Percentiles rank a stretch among this genome's conserved stretches.
These are phyloP conservation scores for Buceros bicornis DNA, from an alignment of 2,797 vertebrate species.

Conservation along the genomic window DNA sequence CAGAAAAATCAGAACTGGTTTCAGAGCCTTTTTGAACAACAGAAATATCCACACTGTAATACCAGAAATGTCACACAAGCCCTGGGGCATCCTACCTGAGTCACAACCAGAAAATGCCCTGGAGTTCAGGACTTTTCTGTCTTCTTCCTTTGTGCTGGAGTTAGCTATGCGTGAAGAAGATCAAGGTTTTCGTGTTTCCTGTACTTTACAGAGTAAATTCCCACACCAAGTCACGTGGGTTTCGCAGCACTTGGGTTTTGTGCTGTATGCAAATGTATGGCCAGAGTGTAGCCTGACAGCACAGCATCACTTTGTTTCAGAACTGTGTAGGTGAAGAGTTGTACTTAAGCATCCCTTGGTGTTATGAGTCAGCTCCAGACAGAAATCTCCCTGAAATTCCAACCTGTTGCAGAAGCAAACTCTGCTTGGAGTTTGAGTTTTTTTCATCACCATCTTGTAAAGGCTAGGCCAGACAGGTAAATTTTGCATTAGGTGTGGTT, in stretches of 20 bases:
- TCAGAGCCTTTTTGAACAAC: not conserved
- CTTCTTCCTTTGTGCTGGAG: not conserved
- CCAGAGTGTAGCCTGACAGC: not conserved
- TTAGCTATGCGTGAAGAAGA: not conserved
- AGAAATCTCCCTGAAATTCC: constrained; percentile 47
- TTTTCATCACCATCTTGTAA: not conserved
- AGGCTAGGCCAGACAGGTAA: not conserved
- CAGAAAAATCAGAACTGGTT: not conserved
- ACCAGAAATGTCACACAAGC: not conserved
- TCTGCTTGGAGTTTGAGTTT: not conserved
- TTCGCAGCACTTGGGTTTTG: not conserved
- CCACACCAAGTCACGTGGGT: not conserved
- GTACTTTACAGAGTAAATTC: constrained; percentile 64
- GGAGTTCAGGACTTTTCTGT: not conserved
- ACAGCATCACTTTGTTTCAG: not conserved
- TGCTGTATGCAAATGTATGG: constrained; percentile 37
- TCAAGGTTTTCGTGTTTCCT: not conserved
- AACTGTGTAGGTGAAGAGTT: constrained; percentile 28
- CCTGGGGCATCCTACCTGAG: not conserved
- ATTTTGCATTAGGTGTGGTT: constrained; percentile 50
- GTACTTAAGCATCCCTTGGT: not conserved
- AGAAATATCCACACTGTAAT: not conserved
- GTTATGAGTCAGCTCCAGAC: constrained; percentile 29
- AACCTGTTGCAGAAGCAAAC: not conserved
- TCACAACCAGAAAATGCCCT: not conserved